Conservation (phyloP, 2,113 vertebrate genomes). For the Dasyprocta punctata region DNA sequence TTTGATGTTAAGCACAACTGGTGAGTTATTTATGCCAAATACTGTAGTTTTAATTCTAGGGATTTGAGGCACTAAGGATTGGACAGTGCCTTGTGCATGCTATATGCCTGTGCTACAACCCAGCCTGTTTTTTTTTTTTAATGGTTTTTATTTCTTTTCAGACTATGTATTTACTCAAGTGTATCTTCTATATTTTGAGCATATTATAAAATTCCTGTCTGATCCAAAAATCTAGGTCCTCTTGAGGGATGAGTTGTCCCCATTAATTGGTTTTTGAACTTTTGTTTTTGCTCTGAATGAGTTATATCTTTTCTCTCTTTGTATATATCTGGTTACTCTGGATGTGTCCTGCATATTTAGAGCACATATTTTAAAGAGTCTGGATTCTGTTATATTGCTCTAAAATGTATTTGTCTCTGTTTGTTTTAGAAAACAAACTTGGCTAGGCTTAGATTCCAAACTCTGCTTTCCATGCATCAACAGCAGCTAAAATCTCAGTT, state of each 20-base stretch:
- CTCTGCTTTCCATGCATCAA: neutral
- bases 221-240: neutral
- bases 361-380: constrained; percentile 4
- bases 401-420: neutral
- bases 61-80: neutral
- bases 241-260: neutral
- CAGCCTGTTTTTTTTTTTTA: neutral
- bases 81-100: neutral
- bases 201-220: constrained; percentile 23
- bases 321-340: neutral
- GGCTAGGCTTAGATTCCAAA: constrained; percentile 26
- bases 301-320: constrained; percentile 38
- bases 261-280: neutral
- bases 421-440: neutral
- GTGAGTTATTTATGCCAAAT: constrained; percentile 42
- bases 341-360: neutral
- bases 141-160: constrained; percentile 45
- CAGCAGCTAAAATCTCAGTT: constrained; percentile 1
- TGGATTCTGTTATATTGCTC: constrained; percentile 3
- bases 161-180: constrained; percentile 28
- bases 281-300: constrained; percentile 34
- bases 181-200: constrained; percentile 25
- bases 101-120: neutral
- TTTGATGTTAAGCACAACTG: neutral
- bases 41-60: constrained; percentile 46